Percentiles rank a stretch among this genome's conserved stretches.
These are phyloP conservation scores for Laupala kohalensis DNA, from an alignment of 1,140 invertebrate genomes.

Conservation along the genomic window DNA sequence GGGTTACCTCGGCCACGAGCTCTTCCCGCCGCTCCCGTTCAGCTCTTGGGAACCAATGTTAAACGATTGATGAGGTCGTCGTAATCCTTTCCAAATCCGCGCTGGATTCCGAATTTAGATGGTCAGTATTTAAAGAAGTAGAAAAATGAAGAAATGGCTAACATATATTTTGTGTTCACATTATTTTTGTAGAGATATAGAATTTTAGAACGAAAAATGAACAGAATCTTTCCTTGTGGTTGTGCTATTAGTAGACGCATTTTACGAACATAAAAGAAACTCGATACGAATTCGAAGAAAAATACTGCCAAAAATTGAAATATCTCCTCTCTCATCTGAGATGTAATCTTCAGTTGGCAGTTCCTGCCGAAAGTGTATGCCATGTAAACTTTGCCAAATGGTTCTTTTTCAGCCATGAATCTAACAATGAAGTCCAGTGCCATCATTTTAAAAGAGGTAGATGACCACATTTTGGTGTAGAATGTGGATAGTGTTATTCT, in stretches of 20 bases:
- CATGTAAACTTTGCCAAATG: background rate
- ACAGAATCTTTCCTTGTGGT: background rate
- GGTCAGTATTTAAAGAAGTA: background rate
- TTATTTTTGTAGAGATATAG: constrained; percentile 13
- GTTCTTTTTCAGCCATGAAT: background rate
- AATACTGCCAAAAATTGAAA: background rate
- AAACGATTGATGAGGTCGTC: background rate
- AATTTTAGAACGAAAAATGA: background rate
- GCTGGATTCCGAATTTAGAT: background rate
- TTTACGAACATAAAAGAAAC: background rate
- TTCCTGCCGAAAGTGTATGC: background rate
- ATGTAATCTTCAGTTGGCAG: background rate
- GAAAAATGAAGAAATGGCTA: background rate
- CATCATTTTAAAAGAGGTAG: background rate
- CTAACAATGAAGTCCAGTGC: background rate
- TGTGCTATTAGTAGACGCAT: background rate
- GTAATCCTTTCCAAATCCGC: background rate
- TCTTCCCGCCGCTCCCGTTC: background rate
- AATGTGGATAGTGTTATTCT: constrained; percentile 4
- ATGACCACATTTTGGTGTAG: background rate
- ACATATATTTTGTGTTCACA: constrained; percentile 11
- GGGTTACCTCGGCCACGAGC: background rate
- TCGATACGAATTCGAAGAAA: background rate
- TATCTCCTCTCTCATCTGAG: background rate
- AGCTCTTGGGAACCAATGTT: background rate